These are phyloP conservation scores for Alaudala cheleensis DNA, from an alignment of 2,113 vertebrate species.

Conservation along the genomic window DNA sequence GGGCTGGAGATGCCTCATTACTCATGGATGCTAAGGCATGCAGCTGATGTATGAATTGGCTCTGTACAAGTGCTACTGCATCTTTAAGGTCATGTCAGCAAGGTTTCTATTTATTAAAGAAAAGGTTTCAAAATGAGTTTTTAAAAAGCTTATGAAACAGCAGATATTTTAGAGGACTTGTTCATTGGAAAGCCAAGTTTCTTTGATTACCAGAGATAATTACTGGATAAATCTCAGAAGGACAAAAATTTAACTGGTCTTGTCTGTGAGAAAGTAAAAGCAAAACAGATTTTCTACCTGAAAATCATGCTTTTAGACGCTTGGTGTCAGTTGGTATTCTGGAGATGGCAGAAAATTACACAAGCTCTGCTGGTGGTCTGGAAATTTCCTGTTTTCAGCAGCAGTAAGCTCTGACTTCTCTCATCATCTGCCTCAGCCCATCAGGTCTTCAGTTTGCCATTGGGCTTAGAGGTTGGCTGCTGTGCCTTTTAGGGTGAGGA, in stretches of 20 bases:
- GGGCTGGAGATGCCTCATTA: conserved; percentile 12
- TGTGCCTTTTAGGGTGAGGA: background rate
- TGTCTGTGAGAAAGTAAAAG: background rate
- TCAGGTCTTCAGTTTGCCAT: background rate
- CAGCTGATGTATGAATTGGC: background rate
- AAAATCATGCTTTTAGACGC: background rate
- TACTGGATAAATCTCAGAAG: background rate
- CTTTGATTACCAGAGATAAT: background rate
- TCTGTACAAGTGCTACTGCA: background rate
- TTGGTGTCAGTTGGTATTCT: background rate
- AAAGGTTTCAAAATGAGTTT: background rate
- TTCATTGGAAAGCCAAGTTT: background rate
- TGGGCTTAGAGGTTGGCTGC: background rate
- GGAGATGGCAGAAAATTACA: background rate
- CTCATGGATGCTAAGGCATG: background rate
- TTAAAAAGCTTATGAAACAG: background rate
- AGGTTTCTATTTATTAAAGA: background rate
- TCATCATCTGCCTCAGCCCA: background rate
- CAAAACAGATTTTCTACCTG: background rate
- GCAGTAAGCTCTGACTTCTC: background rate
- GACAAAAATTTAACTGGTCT: background rate
- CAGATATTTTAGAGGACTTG: background rate
- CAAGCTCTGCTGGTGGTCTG: background rate
- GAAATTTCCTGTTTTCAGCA: background rate
- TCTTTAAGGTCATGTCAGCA: background rate